A percentile compares a stretch with the other conserved stretches of the same genome.
Conservation (phyloP, 2,113 vertebrate genomes). For the Tetraodon nigroviridis region DNA sequence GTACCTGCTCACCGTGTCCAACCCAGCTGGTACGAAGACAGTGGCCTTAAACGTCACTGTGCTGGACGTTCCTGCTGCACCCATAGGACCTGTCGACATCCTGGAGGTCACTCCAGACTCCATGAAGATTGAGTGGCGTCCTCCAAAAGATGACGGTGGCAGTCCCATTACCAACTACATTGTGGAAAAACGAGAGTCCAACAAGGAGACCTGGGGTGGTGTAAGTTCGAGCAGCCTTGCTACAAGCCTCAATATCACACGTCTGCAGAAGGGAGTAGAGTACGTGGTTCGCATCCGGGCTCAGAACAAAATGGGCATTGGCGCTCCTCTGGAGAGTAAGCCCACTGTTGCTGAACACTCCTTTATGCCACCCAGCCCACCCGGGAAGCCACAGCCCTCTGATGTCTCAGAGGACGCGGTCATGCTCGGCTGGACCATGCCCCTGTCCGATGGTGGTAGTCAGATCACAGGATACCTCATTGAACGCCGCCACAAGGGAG, state of each 20-base stretch:
- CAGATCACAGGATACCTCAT: conserved; percentile 91
- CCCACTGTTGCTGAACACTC: conserved; percentile 91
- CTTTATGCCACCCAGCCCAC: conserved; percentile 88
- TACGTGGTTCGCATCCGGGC: conserved; percentile 92
- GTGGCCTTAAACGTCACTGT: conserved; percentile 87
- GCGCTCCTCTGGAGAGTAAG: conserved; percentile 88
- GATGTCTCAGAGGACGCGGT: conserved; percentile 89
- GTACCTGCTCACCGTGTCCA: conserved; percentile 94
- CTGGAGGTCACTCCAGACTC: conserved; percentile 90
- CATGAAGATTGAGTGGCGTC: conserved; percentile 95
- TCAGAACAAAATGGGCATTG: conserved; percentile 96
- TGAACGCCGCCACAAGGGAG: conserved; percentile 89
- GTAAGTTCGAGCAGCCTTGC: conserved; percentile 87
- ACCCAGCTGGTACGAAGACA: conserved; percentile 91
- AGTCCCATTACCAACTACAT: conserved; percentile 92
- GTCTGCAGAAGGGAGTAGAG: conserved; percentile 89
- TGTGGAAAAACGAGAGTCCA: conserved; percentile 93
- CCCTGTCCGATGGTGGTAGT: conserved; percentile 91
- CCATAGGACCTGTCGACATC: conserved; percentile 91
- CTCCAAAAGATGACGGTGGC: conserved; percentile 94
- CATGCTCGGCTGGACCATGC: conserved; percentile 92
- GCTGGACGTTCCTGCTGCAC: conserved; percentile 93
- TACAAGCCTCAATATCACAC: conserved; percentile 84
- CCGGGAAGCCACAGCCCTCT: conserved; percentile 87
- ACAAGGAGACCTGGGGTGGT: conserved; percentile 92